These are phyloP conservation scores for Miichthys miiuy DNA, from an alignment of 2,797 vertebrate genomes.

Conservation along the genomic window DNA sequence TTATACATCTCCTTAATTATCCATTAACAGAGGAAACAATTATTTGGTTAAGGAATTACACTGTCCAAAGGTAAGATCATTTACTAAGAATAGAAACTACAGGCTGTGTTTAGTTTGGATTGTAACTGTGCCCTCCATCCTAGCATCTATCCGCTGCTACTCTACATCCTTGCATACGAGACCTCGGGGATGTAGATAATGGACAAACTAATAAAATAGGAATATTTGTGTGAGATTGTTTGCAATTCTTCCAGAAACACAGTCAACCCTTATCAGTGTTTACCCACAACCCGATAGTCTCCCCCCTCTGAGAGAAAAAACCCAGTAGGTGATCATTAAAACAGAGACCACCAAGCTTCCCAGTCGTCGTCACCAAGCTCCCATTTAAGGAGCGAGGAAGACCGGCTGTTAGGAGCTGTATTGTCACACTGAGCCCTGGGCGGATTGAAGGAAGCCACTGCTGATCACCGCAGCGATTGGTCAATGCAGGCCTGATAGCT, in stretches of 20 bases:
- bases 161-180: constrained; percentile 8
- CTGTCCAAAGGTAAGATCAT: constrained; percentile 14
- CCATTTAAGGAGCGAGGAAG: constrained; percentile 23
- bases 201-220: constrained; percentile 27
- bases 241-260: constrained; percentile 27
- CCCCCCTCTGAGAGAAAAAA: neutral
- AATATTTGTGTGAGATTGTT: constrained; percentile 39
- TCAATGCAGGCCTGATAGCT: constrained; percentile 59
- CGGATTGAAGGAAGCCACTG: constrained; percentile 44
- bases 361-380: neutral
- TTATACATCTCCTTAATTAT: constrained; percentile 31
- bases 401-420: constrained; percentile 4
- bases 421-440: constrained; percentile 33
- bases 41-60: constrained; percentile 12
- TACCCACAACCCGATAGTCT: constrained; percentile 11
- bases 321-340: constrained; percentile 46
- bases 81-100: constrained; percentile 25
- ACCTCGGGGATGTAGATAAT: constrained; percentile 38
- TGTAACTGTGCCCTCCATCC: constrained; percentile 15
- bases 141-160: constrained; percentile 1
- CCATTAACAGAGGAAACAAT: constrained; percentile 17
- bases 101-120: constrained; percentile 27
- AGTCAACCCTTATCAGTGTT: constrained; percentile 36
- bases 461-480: constrained; percentile 27
- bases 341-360: constrained; percentile 23